These are phyloP conservation scores for Helobdella robusta DNA, from an alignment of 2,888 invertebrate species.

Conservation along the genomic window DNA sequence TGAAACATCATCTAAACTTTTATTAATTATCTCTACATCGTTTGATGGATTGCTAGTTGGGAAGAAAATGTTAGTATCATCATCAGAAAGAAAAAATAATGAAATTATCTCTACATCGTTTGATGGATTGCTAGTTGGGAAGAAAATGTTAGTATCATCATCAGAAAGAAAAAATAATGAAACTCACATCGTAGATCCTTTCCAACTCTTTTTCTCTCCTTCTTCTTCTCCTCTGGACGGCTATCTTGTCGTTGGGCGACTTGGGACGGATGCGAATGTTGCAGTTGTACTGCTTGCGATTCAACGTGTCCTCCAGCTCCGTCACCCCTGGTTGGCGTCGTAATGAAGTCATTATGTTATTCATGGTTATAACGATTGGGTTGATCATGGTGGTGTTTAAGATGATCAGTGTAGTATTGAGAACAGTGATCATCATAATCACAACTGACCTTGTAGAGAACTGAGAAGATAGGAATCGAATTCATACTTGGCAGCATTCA, in stretches of 20 bases:
- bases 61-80: too few species aligned
- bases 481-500: conserved; percentile 47
- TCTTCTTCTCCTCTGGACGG: conserved; percentile 47
- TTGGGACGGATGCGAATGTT: conserved; percentile 46
- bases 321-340: conserved; percentile 38
- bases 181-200: conserved; percentile 45
- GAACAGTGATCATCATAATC: too few species aligned
- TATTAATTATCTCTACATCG: too few species aligned
- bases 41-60: too few species aligned
- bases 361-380: background rate
- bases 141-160: too few species aligned
- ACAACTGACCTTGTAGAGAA: conserved; percentile 44
- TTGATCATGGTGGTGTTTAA: background rate
- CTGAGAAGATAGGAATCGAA: conserved; percentile 47
- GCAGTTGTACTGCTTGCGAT: conserved; percentile 45
- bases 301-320: conserved; percentile 47
- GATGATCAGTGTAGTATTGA: background rate
- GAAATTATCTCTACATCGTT: too few species aligned
- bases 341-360: background rate
- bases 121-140: too few species aligned
- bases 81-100: too few species aligned
- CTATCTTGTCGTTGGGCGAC: conserved; percentile 44
- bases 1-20: too few species aligned
- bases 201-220: conserved; percentile 45
- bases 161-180: too few species aligned